Evolutionary conservation across 2,888 invertebrate genomes (phyloP).

Genomic region (Nomada hirtipes): DNA sequence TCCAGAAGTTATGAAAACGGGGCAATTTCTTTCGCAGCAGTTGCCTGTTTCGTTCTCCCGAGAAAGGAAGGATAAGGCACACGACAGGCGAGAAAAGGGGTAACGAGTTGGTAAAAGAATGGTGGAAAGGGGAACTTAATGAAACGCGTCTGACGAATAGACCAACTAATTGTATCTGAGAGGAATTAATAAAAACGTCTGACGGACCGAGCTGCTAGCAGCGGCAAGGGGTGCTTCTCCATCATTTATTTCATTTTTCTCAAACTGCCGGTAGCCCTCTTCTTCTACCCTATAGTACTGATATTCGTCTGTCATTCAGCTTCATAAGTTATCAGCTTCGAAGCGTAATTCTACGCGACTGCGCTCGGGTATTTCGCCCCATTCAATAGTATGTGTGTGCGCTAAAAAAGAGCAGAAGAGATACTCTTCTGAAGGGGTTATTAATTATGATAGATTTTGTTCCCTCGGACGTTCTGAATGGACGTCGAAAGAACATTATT

Average conservation of each 20-base stretch:
- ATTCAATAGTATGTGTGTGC: neutral
- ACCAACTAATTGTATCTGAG: slow-evolving; percentile 84
- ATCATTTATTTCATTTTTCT: slow-evolving; percentile 81
- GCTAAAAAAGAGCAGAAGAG: neutral
- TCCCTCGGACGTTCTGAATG: neutral
- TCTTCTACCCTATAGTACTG: slow-evolving; percentile 55
- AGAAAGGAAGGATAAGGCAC: slow-evolving; percentile 47
- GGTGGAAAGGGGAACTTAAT: slow-evolving; percentile 78
- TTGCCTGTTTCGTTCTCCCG: slow-evolving; percentile 22
- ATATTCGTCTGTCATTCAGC: slow-evolving; percentile 65
- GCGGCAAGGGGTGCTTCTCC: slow-evolving; percentile 71
- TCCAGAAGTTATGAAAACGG: slow-evolving; percentile 19
- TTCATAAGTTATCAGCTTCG: slow-evolving; percentile 62
- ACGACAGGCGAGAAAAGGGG: slow-evolving; percentile 66
- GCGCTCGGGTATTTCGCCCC: slow-evolving; percentile 31
- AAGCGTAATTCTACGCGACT: slow-evolving; percentile 53
- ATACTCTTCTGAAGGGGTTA: neutral
- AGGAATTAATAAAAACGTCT: slow-evolving; percentile 84
- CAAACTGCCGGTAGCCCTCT: slow-evolving; percentile 70
- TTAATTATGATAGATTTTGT: slow-evolving; percentile 28
- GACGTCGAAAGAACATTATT: slow-evolving; percentile 1
- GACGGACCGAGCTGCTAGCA: slow-evolving; percentile 71
- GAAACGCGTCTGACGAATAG: slow-evolving; percentile 84
- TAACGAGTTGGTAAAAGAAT: slow-evolving; percentile 71
- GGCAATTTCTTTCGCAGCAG: slow-evolving; percentile 21